Conservation (phyloP, 2,797 vertebrate species). For the Sciaenops ocellatus region DNA sequence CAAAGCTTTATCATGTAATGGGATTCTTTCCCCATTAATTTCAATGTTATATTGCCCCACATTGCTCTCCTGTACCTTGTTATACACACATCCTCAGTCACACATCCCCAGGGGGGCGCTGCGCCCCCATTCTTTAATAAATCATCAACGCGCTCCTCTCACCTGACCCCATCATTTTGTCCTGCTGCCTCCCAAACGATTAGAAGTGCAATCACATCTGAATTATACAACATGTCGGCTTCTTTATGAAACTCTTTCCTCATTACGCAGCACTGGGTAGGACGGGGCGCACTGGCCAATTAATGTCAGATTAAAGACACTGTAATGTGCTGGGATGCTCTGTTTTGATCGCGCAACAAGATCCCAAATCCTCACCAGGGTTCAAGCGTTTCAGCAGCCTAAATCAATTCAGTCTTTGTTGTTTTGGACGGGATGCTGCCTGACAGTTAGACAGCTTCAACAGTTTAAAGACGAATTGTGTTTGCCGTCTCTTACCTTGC, state of each 20-base stretch:
- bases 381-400: not conserved
- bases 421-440: not conserved
- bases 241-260: not conserved
- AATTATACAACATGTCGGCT: not conserved
- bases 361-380: not conserved
- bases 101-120: conserved; percentile 68
- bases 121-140: conserved; percentile 61
- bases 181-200: conserved; percentile 8
- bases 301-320: not conserved
- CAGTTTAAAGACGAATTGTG: conserved; percentile 17
- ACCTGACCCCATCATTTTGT: conserved; percentile 59
- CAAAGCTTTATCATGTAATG: conserved; percentile 38
- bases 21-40: conserved; percentile 17
- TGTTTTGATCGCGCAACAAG: conserved; percentile 5
- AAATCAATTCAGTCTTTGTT: not conserved
- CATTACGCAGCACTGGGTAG: not conserved
- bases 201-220: conserved; percentile 17
- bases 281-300: not conserved
- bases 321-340: not conserved
- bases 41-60: not conserved
- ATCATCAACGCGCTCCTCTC: conserved; percentile 55
- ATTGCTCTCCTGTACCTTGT: conserved; percentile 1
- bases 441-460: conserved; percentile 10
- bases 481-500: conserved; percentile 69
- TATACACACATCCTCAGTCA: conserved; percentile 13